Base-by-base conservation (phyloP, 2,888 invertebrate genomes). In the Drosophila austrosaltans region DNA sequence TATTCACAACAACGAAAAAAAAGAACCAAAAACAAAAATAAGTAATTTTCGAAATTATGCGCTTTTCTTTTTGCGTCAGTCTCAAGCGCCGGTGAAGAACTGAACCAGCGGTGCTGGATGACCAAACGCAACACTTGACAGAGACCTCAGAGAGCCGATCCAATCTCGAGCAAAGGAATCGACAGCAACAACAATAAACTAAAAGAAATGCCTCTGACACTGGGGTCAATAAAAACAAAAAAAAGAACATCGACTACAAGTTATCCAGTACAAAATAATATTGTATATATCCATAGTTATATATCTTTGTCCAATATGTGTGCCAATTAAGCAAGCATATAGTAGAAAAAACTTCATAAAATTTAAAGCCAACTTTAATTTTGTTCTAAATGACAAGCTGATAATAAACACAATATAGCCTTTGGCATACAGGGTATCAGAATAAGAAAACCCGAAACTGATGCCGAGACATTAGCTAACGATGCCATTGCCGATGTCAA, bases 41-140 rank as follows among this genome's bases (percentile, higher is more conserved):
- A 30, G 20, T 53, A 53, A 69, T 42, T 36, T 40, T 57, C 28
- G 20, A 30, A 69, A 40, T 56, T 63, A n/a, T 53, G 75, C 61
- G 64, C 66, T 65, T 66, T 73, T 72, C 65, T 68, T 76, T 77
- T 77, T 80, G 69, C 67, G 60, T 63, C 80, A 62, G 68, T 72
- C 67, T 79, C 86, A 82, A 83, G 81, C 83, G 82, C 72, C 79
- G 83, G 72, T 75, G 72, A 79, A 76, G 82, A 83, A 84, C 86
- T 86, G 71, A 83, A 82, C 72, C 75, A 73, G 57, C 67, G 63
- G 57, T 53, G 75, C 73, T 72, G 68, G 70, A 86, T 82, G 83
- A 86, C 79, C 59, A 66, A 75, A 63, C 82, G 79, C 73, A 82
- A 81, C 77, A 85, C 82, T 83, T 69, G 61, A 72, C 77, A 44